Conservation (phyloP, 2,797 vertebrate species). For the Staurois parvus region DNA sequence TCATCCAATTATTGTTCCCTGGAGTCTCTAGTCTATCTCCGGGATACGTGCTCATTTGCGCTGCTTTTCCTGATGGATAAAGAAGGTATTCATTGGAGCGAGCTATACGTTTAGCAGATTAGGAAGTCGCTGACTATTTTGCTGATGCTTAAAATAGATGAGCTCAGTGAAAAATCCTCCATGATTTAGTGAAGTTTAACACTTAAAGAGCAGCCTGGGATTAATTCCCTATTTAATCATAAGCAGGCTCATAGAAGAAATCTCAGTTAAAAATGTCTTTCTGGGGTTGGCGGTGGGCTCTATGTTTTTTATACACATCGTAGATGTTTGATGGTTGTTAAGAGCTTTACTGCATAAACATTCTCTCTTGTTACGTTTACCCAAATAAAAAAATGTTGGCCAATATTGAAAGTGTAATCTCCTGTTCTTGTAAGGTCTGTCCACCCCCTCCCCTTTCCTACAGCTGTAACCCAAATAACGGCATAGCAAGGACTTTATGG, state of each 20-base stretch:
- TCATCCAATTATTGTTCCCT: slow-evolving; percentile 44
- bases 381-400: not conserved
- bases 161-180: not conserved
- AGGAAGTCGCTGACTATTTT: not conserved
- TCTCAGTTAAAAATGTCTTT: not conserved
- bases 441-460: too few species aligned
- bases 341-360: not conserved
- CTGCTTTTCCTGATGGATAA: not conserved
- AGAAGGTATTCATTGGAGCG: slow-evolving; percentile 1
- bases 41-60: not conserved
- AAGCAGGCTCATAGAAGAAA: not conserved
- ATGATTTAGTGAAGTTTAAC: not conserved
- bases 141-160: slow-evolving; percentile 19
- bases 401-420: too few species aligned
- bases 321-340: not conserved
- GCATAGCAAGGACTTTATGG: too few species aligned
- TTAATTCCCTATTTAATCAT: slow-evolving; percentile 7
- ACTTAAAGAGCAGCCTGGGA: not conserved
- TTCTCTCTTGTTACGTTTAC: not conserved
- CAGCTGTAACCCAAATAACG: too few species aligned
- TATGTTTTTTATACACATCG: not conserved
- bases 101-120: slow-evolving; percentile 9
- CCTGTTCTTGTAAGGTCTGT: too few species aligned
- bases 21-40: not conserved
- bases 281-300: not conserved